Base-by-base conservation (phyloP, 2,888 invertebrate genomes). In the Calameuta idolon region DNA sequence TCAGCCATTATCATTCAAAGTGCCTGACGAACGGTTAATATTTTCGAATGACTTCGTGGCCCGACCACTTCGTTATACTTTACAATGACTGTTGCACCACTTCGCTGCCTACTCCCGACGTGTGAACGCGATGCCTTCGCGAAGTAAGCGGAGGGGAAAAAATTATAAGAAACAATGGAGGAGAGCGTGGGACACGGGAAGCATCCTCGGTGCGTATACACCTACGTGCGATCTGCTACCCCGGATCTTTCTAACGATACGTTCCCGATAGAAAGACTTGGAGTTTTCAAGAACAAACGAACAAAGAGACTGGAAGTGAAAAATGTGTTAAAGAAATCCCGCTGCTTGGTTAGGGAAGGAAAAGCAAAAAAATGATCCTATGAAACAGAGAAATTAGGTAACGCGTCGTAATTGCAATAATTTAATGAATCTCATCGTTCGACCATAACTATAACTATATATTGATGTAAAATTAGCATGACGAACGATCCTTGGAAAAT, bases 111-210 rank as follows among this genome's bases (percentile, higher is more conserved):
- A 2, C 2, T 55, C 23, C 9, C 23, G 23, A 55, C 55, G 55
- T 55, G 55, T 55, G 55, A 55, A 55, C 23, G 23, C 55, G 55
- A 55, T 23, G 55, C 15, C 40, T 55, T 9, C 23, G 23, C 23
- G 9, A 55, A 55, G 55, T 23, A 55, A 55, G 23, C 55, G 9
- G 55, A 55, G 23, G 23, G 55, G 9, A 55, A 55, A 15, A 40
- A 23, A 55, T 2, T 37, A 0, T 23, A 23, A 55, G 55, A 23
- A 87, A 88, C 87, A 88, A 88, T 88, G 84, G 86, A 85, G 86
- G 87, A 88, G 88, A 88, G 88, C 88, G 88, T 88, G 88, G 85
- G 88, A 88, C 84, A 86, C 81, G 37, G 75, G 69, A 69, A 71
- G 77, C 84, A 80, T 82, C 83, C 83, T 82, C 82, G 83, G 85